A percentile compares a stretch with the other conserved stretches of the same genome.
These are phyloP conservation scores for Ellobius talpinus DNA, from an alignment of 2,113 vertebrate species.

Conservation along the genomic window DNA sequence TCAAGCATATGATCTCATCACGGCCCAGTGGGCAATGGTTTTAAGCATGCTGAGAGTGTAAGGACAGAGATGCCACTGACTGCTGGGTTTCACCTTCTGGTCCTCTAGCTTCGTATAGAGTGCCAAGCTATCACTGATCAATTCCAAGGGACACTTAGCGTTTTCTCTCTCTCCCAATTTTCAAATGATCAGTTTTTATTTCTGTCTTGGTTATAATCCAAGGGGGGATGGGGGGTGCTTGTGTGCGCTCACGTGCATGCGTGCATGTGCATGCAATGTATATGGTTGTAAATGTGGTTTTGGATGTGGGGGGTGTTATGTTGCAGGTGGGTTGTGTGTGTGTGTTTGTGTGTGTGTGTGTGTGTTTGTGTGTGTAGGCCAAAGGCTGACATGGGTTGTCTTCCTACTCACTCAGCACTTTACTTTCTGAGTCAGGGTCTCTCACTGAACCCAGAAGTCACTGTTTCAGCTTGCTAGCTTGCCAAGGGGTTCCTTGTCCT, in stretches of 20 bases:
- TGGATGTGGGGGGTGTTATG: not conserved
- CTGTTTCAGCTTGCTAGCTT: not conserved
- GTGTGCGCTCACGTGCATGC: too few species aligned
- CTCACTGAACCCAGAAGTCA: not conserved
- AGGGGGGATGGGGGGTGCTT: too few species aligned
- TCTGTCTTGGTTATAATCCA: not conserved
- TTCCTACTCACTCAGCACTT: not conserved
- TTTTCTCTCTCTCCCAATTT: not conserved
- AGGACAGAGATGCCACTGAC: not conserved
- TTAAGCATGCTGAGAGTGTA: not conserved
- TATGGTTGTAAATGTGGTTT: not conserved
- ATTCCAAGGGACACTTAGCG: too few species aligned
- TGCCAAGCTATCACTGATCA: not conserved
- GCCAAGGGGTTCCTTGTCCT: not conserved
- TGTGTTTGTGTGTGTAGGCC: not conserved
- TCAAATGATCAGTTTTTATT: not conserved
- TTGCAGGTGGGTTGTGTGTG: not conserved
- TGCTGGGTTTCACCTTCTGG: not conserved
- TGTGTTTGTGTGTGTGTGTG: not conserved
- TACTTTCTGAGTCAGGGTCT: not conserved
- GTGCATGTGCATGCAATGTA: not conserved
- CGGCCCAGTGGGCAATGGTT: not conserved
- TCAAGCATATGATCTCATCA: not conserved
- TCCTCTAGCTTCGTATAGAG: not conserved
- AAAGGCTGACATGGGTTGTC: not conserved